phyloP scores from a whole-genome alignment of 2,888 invertebrate genomes.

The Latrodectus hesperus region DNA sequence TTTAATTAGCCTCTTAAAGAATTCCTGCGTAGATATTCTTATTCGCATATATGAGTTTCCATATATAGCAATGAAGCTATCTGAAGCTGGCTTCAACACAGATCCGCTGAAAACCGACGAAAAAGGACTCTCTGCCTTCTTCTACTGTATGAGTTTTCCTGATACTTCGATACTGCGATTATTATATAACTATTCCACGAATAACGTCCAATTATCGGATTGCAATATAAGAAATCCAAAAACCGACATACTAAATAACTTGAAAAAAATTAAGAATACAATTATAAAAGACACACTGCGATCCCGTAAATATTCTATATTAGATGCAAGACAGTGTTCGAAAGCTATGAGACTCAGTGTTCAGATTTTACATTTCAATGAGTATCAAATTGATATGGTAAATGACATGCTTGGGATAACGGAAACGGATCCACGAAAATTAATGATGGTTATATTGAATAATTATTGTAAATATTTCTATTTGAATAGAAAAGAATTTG shows the following conservation, averaged over 20 bases:
- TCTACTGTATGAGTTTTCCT: background rate
- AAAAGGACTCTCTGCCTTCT: slow-evolving; percentile 3
- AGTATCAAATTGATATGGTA: background rate
- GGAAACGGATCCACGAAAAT: background rate
- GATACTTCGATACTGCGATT: background rate
- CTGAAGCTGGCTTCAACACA: slow-evolving; percentile 17
- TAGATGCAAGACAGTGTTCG: background rate
- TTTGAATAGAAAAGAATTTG: background rate
- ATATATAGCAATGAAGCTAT: background rate
- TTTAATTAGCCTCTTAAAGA: background rate
- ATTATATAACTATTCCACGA: background rate
- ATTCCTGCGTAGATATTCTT: background rate
- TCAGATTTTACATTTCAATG: background rate
- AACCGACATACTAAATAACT: background rate
- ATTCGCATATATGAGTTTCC: background rate
- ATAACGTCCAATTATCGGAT: background rate
- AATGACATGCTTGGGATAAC: background rate
- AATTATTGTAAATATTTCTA: background rate
- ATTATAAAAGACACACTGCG: background rate
- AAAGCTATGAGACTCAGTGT: background rate
- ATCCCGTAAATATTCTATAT: background rate
- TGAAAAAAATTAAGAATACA: background rate
- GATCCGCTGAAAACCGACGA: background rate
- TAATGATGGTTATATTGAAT: background rate
- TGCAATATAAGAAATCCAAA: background rate